Conservation (phyloP, 2,113 vertebrate genomes). For the Tyrannus savana region DNA sequence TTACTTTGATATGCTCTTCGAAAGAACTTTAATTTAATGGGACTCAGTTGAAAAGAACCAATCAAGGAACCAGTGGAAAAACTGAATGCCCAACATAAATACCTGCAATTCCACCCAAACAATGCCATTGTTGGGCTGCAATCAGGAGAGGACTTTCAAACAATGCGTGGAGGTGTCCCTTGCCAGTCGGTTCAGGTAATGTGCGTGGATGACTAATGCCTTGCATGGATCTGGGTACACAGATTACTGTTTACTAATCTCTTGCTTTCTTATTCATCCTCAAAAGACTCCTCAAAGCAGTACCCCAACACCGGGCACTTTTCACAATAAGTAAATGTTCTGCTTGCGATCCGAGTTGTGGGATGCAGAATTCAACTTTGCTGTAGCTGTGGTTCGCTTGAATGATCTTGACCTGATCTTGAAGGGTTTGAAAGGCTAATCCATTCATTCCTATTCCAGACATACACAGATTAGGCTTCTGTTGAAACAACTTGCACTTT, state of each 20-base stretch:
- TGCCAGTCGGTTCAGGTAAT: neutral
- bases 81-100: slow-evolving; percentile 29
- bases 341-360: neutral
- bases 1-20: neutral
- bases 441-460: slow-evolving; percentile 63
- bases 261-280: neutral
- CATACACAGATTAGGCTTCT: slow-evolving; percentile 51
- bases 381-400: neutral
- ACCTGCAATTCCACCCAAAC: slow-evolving; percentile 15
- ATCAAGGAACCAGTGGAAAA: neutral
- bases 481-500: slow-evolving; percentile 47
- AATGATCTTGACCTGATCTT: slow-evolving; percentile 34
- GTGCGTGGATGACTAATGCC: neutral
- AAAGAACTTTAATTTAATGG: slow-evolving; percentile 44
- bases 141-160: slow-evolving; percentile 16
- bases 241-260: slow-evolving; percentile 11
- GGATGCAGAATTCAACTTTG: neutral
- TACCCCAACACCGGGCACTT: neutral
- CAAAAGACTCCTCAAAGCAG: neutral
- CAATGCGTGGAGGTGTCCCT: neutral
- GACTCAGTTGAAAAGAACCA: slow-evolving; percentile 38
- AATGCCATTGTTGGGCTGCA: slow-evolving; percentile 27
- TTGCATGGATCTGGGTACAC: neutral
- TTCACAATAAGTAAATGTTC: neutral
- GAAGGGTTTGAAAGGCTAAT: slow-evolving; percentile 60